Conservation (phyloP, 2,797 vertebrate genomes). For the Oryzias dopingdopingensis region DNA sequence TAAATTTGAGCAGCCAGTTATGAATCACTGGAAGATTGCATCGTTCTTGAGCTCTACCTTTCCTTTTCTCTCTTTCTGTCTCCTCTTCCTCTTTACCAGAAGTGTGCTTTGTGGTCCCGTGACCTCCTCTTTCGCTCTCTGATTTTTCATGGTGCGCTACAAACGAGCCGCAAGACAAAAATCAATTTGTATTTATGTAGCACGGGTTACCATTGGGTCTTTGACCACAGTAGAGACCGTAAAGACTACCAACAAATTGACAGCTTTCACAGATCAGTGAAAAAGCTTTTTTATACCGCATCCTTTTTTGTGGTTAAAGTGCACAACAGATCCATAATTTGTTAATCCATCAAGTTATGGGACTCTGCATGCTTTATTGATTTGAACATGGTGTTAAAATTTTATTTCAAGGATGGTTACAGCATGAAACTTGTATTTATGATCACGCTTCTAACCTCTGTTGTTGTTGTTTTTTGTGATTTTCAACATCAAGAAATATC, state of each 20-base stretch:
- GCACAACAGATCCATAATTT: not conserved
- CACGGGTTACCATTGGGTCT: conserved; percentile 22
- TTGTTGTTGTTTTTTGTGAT: too few species aligned
- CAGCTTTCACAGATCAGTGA: conserved; percentile 17
- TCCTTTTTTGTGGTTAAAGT: not conserved
- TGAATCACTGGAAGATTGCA: conserved; percentile 21
- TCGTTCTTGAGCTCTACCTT: conserved; percentile 50
- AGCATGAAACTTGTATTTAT: too few species aligned
- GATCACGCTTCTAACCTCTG: conserved; percentile 8
- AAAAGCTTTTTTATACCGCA: conserved; percentile 12
- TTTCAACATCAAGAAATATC: not conserved
- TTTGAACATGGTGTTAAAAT: too few species aligned
- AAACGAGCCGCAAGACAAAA: conserved; percentile 47
- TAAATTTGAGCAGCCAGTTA: conserved; percentile 28
- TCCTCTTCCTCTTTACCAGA: conserved; percentile 42
- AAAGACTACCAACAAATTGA: conserved; percentile 8
- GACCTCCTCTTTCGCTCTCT: conserved; percentile 29
- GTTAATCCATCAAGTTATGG: not conserved
- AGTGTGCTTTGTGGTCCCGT: conserved; percentile 16
- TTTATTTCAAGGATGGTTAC: too few species aligned
- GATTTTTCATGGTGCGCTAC: conserved; percentile 37
- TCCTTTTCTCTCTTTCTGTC: conserved; percentile 41
- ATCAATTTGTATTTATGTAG: conserved; percentile 34
- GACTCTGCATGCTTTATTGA: not conserved
- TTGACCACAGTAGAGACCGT: conserved; percentile 13